A percentile compares a stretch with the other conserved stretches of the same genome.
Conservation (phyloP, 1,140 invertebrate genomes). For the Procambarus virginalis region DNA sequence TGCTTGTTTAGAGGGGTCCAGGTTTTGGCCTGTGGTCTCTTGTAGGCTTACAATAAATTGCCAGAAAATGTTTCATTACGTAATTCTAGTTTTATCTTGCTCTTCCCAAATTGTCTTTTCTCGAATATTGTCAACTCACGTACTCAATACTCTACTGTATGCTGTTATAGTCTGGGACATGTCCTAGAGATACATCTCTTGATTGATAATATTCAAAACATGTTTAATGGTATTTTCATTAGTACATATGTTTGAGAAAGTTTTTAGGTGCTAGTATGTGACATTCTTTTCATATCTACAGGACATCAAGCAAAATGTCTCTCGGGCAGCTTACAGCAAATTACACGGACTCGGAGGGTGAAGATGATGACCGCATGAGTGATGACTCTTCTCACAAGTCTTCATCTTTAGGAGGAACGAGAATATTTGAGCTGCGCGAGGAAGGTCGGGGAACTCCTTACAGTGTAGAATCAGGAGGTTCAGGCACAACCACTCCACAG, state of each 20-base stretch:
- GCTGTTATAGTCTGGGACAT: not conserved
- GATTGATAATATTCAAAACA: not conserved
- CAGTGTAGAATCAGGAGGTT: constrained; percentile 40
- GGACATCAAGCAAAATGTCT: constrained; percentile 26
- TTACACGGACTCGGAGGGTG: constrained; percentile 62
- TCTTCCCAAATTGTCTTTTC: no score
- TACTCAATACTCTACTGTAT: not conserved
- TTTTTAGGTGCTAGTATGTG: not conserved
- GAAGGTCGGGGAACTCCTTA: constrained; percentile 39
- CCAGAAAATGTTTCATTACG: no score
- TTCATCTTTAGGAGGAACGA: constrained; percentile 8
- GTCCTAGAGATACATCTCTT: not conserved
- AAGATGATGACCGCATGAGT: constrained; percentile 70
- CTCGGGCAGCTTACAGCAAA: constrained; percentile 60
- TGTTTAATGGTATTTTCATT: not conserved
- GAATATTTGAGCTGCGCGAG: constrained; percentile 50
- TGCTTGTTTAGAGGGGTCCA: no score
- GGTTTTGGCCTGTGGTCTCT: no score
- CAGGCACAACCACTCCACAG: constrained; percentile 39
- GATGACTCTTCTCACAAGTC: constrained; percentile 57
- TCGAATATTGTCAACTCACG: not conserved
- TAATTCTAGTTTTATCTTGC: no score
- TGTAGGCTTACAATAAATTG: no score
- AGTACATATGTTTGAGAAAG: not conserved
- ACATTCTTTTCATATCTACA: not conserved